phyloP scores from a whole-genome alignment of 2,888 invertebrate genomes.

The Stegophylla sp. region DNA sequence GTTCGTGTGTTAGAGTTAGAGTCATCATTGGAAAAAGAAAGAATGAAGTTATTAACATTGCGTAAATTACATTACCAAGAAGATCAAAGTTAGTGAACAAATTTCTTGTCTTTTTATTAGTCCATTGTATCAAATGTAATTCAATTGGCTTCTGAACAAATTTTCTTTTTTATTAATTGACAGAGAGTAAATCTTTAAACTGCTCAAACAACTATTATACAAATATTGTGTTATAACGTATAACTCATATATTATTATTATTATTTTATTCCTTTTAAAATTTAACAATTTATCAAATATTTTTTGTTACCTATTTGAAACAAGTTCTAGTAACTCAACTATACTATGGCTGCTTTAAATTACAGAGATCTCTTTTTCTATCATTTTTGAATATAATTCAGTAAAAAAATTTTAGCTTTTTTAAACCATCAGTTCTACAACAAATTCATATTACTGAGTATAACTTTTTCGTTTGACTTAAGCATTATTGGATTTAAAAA shows the following conservation, averaged over 20 bases:
- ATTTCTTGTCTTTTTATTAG: background rate
- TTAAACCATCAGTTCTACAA: background rate
- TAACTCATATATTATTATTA: no score
- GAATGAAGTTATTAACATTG: constrained; percentile 82
- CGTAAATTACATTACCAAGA: constrained; percentile 90
- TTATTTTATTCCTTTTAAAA: background rate
- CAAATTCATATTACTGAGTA: constrained; percentile 3
- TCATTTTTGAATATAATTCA: background rate
- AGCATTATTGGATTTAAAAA: background rate
- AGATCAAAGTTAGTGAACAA: constrained; percentile 64
- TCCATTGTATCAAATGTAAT: constrained; percentile 14
- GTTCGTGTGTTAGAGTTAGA: constrained; percentile 93
- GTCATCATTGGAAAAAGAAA: constrained; percentile 85
- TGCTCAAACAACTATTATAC: constrained; percentile 3
- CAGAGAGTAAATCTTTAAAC: background rate
- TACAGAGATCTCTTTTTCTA: constrained; percentile 4
- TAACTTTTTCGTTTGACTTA: background rate
- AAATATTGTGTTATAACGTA: background rate
- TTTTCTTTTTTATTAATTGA: constrained; percentile 6
- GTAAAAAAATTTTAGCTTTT: background rate
- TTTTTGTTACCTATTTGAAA: background rate
- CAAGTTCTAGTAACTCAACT: background rate
- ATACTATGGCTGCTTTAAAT: background rate
- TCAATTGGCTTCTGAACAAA: constrained; percentile 18
- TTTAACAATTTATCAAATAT: background rate